Evolutionary conservation across 2,797 vertebrate species (phyloP).

Genomic region (Amblyraja radiata): DNA sequence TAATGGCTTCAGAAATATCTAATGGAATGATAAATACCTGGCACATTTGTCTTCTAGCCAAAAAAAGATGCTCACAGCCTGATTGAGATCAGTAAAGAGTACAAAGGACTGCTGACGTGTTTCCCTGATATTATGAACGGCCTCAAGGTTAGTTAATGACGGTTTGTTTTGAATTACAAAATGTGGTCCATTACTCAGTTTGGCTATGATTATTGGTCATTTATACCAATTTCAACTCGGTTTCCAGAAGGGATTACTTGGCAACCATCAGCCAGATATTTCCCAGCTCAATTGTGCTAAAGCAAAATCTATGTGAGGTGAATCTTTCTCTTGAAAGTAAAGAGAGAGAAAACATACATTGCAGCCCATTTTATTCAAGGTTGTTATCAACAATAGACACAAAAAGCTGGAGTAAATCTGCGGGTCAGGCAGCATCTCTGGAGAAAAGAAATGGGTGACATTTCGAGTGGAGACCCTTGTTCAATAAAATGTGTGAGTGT

Average conservation of each 20-base stretch:
- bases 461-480: too few relatives aligned
- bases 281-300: neutral
- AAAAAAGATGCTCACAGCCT: neutral
- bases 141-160: constrained; percentile 25
- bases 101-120: constrained; percentile 17
- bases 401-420: too few relatives aligned
- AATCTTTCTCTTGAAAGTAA: neutral
- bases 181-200: neutral
- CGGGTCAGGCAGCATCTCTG: too few relatives aligned
- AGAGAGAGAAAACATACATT: neutral
- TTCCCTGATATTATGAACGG: neutral
- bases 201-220: neutral
- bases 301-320: neutral
- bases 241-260: neutral
- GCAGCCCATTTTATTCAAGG: neutral
- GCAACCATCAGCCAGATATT: neutral
- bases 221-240: neutral
- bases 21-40: neutral
- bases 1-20: neutral
- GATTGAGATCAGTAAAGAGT: constrained; percentile 30
- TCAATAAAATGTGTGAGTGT: too few relatives aligned
- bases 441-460: too few relatives aligned
- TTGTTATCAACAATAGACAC: neutral
- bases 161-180: neutral
- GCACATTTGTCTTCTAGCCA: constrained; percentile 18